Evolutionary conservation across 1,140 invertebrate genomes (phyloP).

Genomic region (Pachypeltis micranthus): DNA sequence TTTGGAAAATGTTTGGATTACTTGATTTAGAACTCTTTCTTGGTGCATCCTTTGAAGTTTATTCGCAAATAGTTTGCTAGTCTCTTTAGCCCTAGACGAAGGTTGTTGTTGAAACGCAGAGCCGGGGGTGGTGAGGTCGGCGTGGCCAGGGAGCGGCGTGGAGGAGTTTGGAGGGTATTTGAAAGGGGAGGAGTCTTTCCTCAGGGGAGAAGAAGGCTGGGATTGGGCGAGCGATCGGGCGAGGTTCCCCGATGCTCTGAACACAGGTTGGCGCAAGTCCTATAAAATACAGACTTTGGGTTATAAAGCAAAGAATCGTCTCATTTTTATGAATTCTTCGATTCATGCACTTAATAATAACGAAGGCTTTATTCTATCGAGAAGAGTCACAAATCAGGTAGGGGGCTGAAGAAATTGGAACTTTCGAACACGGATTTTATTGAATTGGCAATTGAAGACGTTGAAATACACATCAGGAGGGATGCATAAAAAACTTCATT

Average conservation of each 20-base stretch:
- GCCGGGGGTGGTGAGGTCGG: background rate
- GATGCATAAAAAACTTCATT: too few relatives aligned
- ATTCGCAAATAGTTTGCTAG: constrained; percentile 2
- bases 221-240: constrained; percentile 48
- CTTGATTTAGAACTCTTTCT: constrained; percentile 6
- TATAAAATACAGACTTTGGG: too few relatives aligned
- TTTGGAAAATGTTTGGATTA: background rate
- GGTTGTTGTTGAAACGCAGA: constrained; percentile 21
- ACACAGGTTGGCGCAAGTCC: constrained; percentile 35
- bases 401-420: too few relatives aligned
- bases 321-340: too few relatives aligned
- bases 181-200: constrained; percentile 47
- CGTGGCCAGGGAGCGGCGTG: background rate
- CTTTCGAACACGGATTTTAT: too few relatives aligned
- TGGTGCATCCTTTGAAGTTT: constrained; percentile 3
- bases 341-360: too few relatives aligned
- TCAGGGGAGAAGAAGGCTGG: constrained; percentile 52
- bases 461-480: too few relatives aligned
- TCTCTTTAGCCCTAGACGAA: background rate
- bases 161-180: constrained; percentile 33
- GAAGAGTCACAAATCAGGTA: too few relatives aligned
- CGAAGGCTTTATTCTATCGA: too few relatives aligned
- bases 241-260: constrained; percentile 37
- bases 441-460: too few relatives aligned
- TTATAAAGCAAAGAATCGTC: too few relatives aligned